Base-by-base conservation (phyloP, 2,797 vertebrate genomes). In the Balearica regulorum region DNA sequence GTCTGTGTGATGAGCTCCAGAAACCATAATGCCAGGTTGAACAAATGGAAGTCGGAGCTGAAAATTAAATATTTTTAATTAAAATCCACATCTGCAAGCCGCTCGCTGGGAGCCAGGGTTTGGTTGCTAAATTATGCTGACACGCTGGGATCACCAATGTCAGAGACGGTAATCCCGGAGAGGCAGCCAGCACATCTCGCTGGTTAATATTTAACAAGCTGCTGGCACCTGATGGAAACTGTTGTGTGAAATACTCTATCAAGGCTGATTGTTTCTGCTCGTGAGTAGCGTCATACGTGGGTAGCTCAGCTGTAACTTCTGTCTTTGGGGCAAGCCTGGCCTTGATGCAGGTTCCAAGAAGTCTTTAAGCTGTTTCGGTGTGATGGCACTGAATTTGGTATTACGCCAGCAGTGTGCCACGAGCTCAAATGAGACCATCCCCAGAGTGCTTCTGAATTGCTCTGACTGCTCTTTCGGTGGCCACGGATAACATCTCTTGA, bases 61-160 rank as follows among this genome's bases (percentile, higher is more conserved):
- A 85, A 98, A 98, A 98, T 97, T 97, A 94, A 97, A 97, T 96
- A 95, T 84, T 80, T 97, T 97, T 98, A 98, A 98, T 98, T 98
- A 98, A 97, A 97, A 97, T 90, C 89, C 95, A 96, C 98, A 98
- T 98, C 98, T 98, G 97, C 94, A 96, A 97, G 95, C 83, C 2
- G 6, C 96, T 97, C 0, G 0, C 93, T 96, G 97, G 72, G 97
- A 98, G 94, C 81, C 93, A 92, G 78, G 53, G 21, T 65, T 96
- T 93, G 72, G 55, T 96, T 96, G 90, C 96, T 95, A 95, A 94
- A 89, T 97, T 90, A 93, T 91, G 79, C 89, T 93, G 91, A 95
- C 95, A 79, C 31, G 0, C 79, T 97, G 94, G 96, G 94, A 96
- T 90, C 81, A 96, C 83, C 86, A 73, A 83, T 49, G 90, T 95